These are phyloP conservation scores for Meiosimyza decipiens DNA, from an alignment of 2,888 invertebrate genomes.

Conservation along the genomic window DNA sequence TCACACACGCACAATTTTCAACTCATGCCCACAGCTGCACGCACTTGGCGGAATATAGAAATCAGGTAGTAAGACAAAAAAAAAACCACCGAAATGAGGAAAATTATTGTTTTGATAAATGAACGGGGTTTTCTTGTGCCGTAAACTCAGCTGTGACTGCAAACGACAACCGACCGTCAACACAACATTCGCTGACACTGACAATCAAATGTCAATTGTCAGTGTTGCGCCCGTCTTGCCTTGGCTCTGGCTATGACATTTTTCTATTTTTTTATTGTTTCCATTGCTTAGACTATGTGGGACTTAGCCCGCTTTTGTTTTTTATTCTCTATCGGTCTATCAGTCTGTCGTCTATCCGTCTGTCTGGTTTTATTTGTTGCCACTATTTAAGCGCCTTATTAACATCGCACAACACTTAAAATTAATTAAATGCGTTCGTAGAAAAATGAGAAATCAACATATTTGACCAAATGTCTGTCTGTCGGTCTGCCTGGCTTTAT, in stretches of 20 bases:
- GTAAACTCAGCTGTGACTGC: background rate
- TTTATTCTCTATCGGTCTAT: constrained; percentile 22
- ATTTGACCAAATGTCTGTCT: background rate
- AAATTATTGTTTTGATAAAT: constrained; percentile 17
- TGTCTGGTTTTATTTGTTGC: constrained; percentile 34
- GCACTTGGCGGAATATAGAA: background rate
- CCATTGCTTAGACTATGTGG: constrained; percentile 1
- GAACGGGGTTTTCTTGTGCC: background rate
- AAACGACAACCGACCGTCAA: background rate
- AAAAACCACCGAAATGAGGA: background rate
- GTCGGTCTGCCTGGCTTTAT: constrained; percentile 11
- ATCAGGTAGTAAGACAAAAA: no score
- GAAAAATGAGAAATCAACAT: constrained; percentile 10
- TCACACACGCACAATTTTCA: constrained; percentile 15
- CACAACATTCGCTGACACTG: constrained; percentile 14
- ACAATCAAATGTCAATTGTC: constrained; percentile 22
- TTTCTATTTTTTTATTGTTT: constrained; percentile 3
- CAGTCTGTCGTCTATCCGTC: constrained; percentile 26
- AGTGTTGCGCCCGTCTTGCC: no score
- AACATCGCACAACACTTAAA: constrained; percentile 25
- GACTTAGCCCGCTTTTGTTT: constrained; percentile 34
- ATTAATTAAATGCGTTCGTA: constrained; percentile 25
- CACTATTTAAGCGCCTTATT: constrained; percentile 27
- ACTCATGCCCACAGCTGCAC: background rate
- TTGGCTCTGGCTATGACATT: background rate